Evolutionary conservation across 37 sponge, comb jelly and placozoan species (phyloP).

Genomic region (Haliclona indistincta): DNA sequence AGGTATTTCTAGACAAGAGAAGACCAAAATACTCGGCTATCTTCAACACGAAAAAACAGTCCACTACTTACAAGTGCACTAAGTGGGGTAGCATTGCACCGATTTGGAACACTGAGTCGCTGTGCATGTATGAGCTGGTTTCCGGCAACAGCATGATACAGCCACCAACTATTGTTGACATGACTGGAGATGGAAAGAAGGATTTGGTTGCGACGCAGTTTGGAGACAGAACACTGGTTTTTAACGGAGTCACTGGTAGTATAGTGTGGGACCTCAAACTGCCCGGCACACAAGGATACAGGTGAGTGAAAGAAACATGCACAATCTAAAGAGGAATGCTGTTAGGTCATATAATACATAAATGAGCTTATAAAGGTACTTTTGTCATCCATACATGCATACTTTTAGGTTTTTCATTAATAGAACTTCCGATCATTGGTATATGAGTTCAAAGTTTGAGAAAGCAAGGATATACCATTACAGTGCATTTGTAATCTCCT

Average conservation of each 20-base stretch:
- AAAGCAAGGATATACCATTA: background rate
- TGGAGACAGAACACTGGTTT: constrained; percentile 30
- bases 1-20: background rate
- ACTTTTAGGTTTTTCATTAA: constrained; percentile 9
- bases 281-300: constrained; percentile 75
- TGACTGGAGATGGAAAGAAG: constrained; percentile 47
- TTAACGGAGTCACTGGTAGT: constrained; percentile 44
- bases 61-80: background rate
- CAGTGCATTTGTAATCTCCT: background rate
- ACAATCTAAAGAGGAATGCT: too few species aligned
- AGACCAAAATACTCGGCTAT: background rate
- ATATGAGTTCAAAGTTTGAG: background rate
- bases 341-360: too few species aligned
- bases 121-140: constrained; percentile 63
- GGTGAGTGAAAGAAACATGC: constrained; percentile 47
- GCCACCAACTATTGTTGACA: constrained; percentile 74
- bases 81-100: constrained; percentile 10
- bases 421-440: background rate
- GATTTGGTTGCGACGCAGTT: constrained; percentile 65
- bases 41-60: background rate
- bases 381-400: background rate
- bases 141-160: constrained; percentile 57
- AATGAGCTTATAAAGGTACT: constrained; percentile 6
- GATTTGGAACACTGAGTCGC: constrained; percentile 33
- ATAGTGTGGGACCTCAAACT: constrained; percentile 56